Percentiles rank a stretch among this genome's conserved stretches.
Conservation (phyloP, 2,888 invertebrate genomes). For the Platycnemis pennipes region DNA sequence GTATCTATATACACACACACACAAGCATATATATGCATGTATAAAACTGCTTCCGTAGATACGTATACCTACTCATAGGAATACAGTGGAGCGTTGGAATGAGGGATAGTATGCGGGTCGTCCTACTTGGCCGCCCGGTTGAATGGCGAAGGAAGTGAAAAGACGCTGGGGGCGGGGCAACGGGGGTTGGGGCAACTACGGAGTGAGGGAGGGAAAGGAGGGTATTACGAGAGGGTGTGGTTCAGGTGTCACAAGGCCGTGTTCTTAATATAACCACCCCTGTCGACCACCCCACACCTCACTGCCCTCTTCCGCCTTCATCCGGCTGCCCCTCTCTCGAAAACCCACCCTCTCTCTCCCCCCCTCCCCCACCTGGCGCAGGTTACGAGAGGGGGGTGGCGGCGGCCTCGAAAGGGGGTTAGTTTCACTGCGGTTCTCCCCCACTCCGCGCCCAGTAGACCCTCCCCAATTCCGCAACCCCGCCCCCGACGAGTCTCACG, state of each 20-base stretch:
- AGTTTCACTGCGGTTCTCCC: neutral
- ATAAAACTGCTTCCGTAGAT: neutral
- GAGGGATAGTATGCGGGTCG: neutral
- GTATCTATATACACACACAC: no score
- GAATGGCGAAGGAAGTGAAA: slow-evolving; percentile 21
- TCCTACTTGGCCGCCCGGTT: neutral
- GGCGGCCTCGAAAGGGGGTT: neutral
- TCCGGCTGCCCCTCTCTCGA: neutral
- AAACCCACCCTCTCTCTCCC: neutral
- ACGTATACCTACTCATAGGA: no score
- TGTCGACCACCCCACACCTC: neutral
- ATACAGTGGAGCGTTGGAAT: neutral
- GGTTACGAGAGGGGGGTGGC: neutral
- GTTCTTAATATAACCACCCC: slow-evolving; percentile 57
- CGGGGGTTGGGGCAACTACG: neutral
- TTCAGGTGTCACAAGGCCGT: slow-evolving; percentile 52
- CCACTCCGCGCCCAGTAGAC: neutral
- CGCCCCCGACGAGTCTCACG: neutral
- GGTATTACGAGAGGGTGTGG: slow-evolving; percentile 60
- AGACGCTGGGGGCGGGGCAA: neutral
- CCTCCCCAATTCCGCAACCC: neutral
- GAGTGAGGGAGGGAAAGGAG: neutral
- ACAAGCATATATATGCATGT: neutral
- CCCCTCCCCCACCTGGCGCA: neutral
- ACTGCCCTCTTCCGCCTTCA: neutral